Evolutionary conservation across 2,113 vertebrate genomes (phyloP), one percentile per base, ranked within the genome.

Genomic region (Dicrurus megarhynchus): DNA sequence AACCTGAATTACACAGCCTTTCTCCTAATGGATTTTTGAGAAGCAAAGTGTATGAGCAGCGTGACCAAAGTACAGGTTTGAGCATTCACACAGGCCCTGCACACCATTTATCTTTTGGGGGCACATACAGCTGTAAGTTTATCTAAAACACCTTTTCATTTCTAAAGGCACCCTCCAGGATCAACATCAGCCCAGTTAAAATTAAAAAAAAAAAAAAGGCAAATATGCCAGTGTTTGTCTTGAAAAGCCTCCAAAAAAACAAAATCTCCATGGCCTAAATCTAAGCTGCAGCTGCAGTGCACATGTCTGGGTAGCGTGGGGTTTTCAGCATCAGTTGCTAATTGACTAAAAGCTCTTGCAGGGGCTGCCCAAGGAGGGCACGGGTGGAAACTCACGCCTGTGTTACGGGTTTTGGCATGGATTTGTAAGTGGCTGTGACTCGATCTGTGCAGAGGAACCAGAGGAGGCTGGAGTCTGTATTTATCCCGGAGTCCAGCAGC

Each of bases 111-210:
- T 41, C 89, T 89, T 53, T 1, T 23, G 37, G 46, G 73, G 60
- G 65, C 1, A 16, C 1, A 0, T 61, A 70, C 9, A 60, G 68
- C 35, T 87, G 32, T 20, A 56, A 63, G 37, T 79, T 94, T 95
- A 94, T 95, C 94, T 79, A 33, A 64, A 93, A 82, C 50, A 86
- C 47, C 44, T 91, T 86, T 80, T 46, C 39, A 35, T 88, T 83
- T 57, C 55, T 39, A 35, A 65, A 84, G 86, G 32, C 35, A 80
- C 47, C 59, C 68, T 94, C 75, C 68, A 95, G 85, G 55, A 77
- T 77, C 87, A 96, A 93, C 67, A 87, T 59, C 46, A 85, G 63
- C 30, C 27, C 61, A 68, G 42, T 2, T 33, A 57, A 55, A 50
- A 75, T 39, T 39, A 28, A 75, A 33, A 4, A 18, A 61, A 75